A percentile compares a stretch with the other conserved stretches of the same genome.
Evolutionary conservation across 2,888 invertebrate genomes (phyloP).

Genomic region (Strigamia transsilvanica): DNA sequence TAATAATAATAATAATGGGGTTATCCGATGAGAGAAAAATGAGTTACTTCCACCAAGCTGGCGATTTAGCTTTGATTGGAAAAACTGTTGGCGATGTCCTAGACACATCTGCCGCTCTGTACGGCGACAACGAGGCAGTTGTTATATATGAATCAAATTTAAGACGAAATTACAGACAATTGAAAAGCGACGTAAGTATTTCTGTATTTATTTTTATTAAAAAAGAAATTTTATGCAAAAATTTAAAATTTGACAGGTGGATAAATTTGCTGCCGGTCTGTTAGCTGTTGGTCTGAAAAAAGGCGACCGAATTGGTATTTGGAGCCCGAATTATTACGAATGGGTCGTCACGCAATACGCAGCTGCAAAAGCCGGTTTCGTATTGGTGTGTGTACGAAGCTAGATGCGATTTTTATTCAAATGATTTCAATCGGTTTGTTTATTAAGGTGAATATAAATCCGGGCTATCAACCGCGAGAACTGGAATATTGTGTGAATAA

Average conservation of each 20-base stretch:
- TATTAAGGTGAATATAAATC: constrained; percentile 81
- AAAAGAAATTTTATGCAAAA: too few species aligned
- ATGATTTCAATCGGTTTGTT: background rate
- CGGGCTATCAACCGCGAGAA: constrained; percentile 76
- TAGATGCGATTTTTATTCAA: too few species aligned
- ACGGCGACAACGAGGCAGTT: constrained; percentile 69
- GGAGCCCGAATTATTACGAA: constrained; percentile 79
- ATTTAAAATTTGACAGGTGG: constrained; percentile 68
- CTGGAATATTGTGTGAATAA: constrained; percentile 76
- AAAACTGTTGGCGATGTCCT: constrained; percentile 71
- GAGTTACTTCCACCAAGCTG: constrained; percentile 58
- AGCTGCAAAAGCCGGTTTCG: constrained; percentile 75
- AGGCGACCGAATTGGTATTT: constrained; percentile 81
- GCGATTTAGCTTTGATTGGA: constrained; percentile 67
- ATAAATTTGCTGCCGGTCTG: constrained; percentile 77
- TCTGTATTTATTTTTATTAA: background rate
- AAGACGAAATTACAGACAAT: constrained; percentile 68
- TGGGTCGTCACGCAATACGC: constrained; percentile 80
- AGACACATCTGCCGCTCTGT: constrained; percentile 68
- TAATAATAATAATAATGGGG: background rate
- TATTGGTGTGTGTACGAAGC: constrained; percentile 74
- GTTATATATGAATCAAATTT: constrained; percentile 69
- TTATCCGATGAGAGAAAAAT: background rate
- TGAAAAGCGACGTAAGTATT: constrained; percentile 64
- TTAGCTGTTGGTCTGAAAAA: constrained; percentile 73